Base-by-base conservation (phyloP, 1,140 invertebrate genomes). In the Magallana ariakensis region DNA sequence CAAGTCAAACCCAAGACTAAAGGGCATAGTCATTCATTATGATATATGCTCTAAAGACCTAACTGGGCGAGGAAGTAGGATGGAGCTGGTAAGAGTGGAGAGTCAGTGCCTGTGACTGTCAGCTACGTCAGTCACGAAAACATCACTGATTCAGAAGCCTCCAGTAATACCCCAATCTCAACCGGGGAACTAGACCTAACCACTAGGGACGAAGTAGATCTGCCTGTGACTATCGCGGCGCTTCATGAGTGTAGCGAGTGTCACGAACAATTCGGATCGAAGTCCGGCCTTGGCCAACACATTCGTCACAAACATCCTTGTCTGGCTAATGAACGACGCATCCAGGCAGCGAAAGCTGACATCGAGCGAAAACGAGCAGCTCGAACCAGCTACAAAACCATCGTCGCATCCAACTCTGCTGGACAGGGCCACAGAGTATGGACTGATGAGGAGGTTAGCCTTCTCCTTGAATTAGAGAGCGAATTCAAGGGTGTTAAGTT, bases 1-100 rank as follows among this genome's bases (percentile, higher is more conserved):
- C 2, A 80, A 80, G 15, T 6, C 10, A 2, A 15, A 15, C 70
- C 70, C 70, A 26, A 8, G 2, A 80, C 46, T 80, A 16, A 80
- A 80, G 46, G 22, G 70, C 5, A 80, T 80, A 3, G 70, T 5
- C 70, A 80, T 80, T 26, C 70, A 80, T 26, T 80, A 80, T 80
- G 70, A 26, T 26, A 80, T 8, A 7, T 80, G 70, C 22, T 10
- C 5, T 5, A 80, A 26, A 53, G 10, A 26, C 8, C 70, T 33
- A 80, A 80, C 10, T 53, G 70, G 10, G 10, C 9, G 58, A 16
- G 58, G 16, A 16, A 60, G 58, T 60, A 9, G n/a, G n/a, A n/a
- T n/a, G n/a, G n/a, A n/a, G n/a, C n/a, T n/a, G n/a, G 10, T 60
- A 60, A 60, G 58, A 60, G 58, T 9, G 16, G 16, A 60, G 58